Base-by-base conservation (phyloP, 2,797 vertebrate genomes). In the Poliocrania exsul region DNA sequence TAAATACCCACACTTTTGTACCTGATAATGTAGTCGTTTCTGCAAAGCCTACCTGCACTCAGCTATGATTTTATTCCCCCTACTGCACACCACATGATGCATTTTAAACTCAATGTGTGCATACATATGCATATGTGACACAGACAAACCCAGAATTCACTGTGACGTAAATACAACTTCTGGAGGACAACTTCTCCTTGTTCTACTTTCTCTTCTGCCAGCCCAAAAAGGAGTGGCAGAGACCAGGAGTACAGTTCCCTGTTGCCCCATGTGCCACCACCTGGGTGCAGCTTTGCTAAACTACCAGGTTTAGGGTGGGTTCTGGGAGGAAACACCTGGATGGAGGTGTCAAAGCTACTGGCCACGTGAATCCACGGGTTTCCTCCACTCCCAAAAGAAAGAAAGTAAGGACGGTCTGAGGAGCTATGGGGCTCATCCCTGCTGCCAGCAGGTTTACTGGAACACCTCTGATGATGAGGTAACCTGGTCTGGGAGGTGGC, bases 221-320 rank as follows among this genome's bases (percentile, higher is more conserved):
- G 8, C 12, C 33, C 9, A 10, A 77, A 38, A 5, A 60, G 17
- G 10, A 24, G 50, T 2, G 14, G 53, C 21, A 26, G 49, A 53
- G 13, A 10, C 26, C n/a, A 57, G 51, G 16, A 54, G 4, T 49
- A 66, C 3, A 3, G 60, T 17, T 5, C 1, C 18, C 31, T 80
- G 44, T 56, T 62, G 56, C 21, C 50, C 35, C 35, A 16, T 8
- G 8, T 1, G 11, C 49, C 1, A 1, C 7, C 0, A 0, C 11
- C 20, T 10, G 35, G 14, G 16, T 35, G 26, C 61, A 85, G 21
- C 58, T 84, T 57, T 40, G 44, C 29, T 42, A 50, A 67, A 57
- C 0, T 0, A 16, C 31, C 31, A 44, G 11, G 6, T 61, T 57
- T 81, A 49, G 47, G 15, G 16, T 66, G 28, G 49, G 29, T 29